Evolutionary conservation across 2,797 vertebrate genomes (phyloP).

Genomic region (Syngnathus acus): DNA sequence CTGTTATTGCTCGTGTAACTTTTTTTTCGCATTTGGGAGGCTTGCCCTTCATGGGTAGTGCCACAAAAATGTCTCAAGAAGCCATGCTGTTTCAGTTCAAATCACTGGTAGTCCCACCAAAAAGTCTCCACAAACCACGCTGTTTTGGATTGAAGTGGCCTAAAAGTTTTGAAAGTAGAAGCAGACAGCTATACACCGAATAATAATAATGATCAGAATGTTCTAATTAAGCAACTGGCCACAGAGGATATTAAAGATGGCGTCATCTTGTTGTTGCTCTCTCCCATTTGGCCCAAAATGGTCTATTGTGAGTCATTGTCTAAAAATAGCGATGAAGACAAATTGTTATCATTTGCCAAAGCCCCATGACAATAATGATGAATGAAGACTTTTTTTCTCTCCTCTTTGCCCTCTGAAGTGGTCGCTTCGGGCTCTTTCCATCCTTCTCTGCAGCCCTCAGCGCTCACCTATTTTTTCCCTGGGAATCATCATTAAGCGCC

Average conservation of each 20-base stretch:
- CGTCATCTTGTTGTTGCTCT: slow-evolving; percentile 79
- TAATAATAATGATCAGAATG: slow-evolving; percentile 8
- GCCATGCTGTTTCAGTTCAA: no score
- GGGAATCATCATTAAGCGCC: background rate
- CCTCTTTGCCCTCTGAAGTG: slow-evolving; percentile 86
- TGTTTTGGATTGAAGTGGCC: no score
- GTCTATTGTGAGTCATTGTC: slow-evolving; percentile 99
- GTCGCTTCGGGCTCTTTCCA: slow-evolving; percentile 96
- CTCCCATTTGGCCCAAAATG: slow-evolving; percentile 94
- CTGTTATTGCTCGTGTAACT: no score
- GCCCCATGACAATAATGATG: slow-evolving; percentile 99
- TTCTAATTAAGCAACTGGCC: slow-evolving; percentile 59
- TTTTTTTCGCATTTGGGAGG: background rate
- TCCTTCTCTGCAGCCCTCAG: slow-evolving; percentile 27
- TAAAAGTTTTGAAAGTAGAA: no score
- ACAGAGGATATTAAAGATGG: slow-evolving; percentile 70
- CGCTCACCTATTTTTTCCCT: slow-evolving; percentile 5
- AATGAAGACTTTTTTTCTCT: slow-evolving; percentile 93
- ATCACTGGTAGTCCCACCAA: no score
- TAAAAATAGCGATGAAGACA: slow-evolving; percentile 99
- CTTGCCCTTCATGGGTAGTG: background rate
- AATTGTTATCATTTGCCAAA: slow-evolving; percentile 99
- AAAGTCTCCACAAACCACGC: no score
- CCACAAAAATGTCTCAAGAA: background rate
- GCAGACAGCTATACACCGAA: background rate